A percentile compares a stretch with the other conserved stretches of the same genome.
Evolutionary conservation across 1,140 invertebrate species (phyloP).

Genomic region (Panagrolaimus sp.): DNA sequence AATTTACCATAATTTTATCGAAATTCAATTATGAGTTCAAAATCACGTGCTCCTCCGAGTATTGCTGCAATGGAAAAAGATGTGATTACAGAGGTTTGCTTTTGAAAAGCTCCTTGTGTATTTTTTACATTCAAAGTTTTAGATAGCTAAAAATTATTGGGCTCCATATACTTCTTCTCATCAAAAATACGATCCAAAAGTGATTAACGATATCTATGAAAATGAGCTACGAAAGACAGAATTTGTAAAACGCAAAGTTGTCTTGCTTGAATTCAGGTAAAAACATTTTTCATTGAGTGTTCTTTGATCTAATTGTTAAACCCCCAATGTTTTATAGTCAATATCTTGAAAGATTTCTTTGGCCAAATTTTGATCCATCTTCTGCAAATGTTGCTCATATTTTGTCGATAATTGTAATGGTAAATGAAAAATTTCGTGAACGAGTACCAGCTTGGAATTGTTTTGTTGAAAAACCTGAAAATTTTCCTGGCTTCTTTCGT

Average conservation of each 20-base stretch:
- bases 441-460: slow-evolving; percentile 85
- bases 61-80: no score
- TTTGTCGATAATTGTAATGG: slow-evolving; percentile 90
- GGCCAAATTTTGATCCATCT: slow-evolving; percentile 78
- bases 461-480: slow-evolving; percentile 21
- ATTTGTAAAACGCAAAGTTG: slow-evolving; percentile 24
- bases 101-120: no score
- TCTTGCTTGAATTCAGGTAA: slow-evolving; percentile 78
- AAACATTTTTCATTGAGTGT: slow-evolving; percentile 13
- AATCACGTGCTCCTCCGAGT: no score
- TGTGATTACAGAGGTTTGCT: no score
- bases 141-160: no score
- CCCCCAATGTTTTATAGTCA: slow-evolving; percentile 69
- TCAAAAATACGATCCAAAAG: slow-evolving; percentile 6
- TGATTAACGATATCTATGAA: slow-evolving; percentile 9
- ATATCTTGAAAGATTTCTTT: slow-evolving; percentile 91
- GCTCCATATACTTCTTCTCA: no score
- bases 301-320: slow-evolving; percentile 62
- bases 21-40: no score
- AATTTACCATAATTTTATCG: slow-evolving; percentile 66
- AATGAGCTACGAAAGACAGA: slow-evolving; percentile 11
- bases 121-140: slow-evolving; percentile 51
- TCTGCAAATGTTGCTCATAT: slow-evolving; percentile 62
- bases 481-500: slow-evolving; percentile 73
- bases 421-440: slow-evolving; percentile 97